Evolutionary conservation across 2,888 invertebrate species (phyloP), one percentile per base, ranked within the genome.

Genomic region (Rutpela maculata): DNA sequence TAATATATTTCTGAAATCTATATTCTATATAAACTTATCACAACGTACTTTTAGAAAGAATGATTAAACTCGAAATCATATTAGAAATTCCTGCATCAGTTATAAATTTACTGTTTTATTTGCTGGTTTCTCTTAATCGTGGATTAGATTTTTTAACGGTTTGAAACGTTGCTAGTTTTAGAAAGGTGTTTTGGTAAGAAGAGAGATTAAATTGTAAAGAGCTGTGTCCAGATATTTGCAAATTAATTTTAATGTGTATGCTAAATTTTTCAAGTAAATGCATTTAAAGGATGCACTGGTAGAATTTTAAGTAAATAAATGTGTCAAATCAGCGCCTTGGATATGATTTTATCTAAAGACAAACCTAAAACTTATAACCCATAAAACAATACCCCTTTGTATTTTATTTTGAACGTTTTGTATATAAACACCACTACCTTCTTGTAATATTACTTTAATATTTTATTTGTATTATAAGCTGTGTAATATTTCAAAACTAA

Each of bases 191-290:
- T 35, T 9, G 31, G 31, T 35, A 35, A 35, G 7, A 35, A 35
- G 2, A 9, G 31, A 35, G 31, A 35, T 35, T 26, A 26, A 26
- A 1, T 26, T 26, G 22, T 26, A 26, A 26, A 3, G 4, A 4
- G 22, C 22, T 1, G 22, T 1, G n/a, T 38, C 38, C 11, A 38
- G 12, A 43, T 15, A 43, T 12, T 43, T 10, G 43, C 3, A 6
- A 50, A 50, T 50, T 50, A 50, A 50, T 50, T 50, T 50, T 50
- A 50, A 50, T 50, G 50, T 50, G 50, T 50, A 50, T 50, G n/a
- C 5, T 15, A 43, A 43, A 43, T 43, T 1, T 50, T 5, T n/a
- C n/a, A 4, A 50, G 5, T 50, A 50, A 50, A 50, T n/a, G 50
- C n/a, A n/a, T 50, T n/a, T 50, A 2, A 50, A 50, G 15, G n/a